A percentile compares a stretch with the other conserved stretches of the same genome.
These are phyloP conservation scores for Amblyraja radiata DNA, from an alignment of 2,797 vertebrate genomes.

Conservation along the genomic window DNA sequence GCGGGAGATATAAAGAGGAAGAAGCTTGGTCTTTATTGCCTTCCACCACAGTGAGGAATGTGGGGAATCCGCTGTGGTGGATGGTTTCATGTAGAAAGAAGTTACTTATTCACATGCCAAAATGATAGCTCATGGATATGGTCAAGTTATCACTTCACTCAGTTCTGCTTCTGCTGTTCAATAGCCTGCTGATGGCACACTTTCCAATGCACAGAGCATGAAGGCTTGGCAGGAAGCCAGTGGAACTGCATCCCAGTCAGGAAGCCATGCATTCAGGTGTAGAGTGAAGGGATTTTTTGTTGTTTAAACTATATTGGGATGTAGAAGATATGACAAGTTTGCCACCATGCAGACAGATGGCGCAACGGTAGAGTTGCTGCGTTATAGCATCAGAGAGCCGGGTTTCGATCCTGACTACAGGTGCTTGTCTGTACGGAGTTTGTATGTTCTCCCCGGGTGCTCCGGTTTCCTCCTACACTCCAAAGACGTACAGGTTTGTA, in stretches of 20 bases:
- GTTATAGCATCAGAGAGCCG: too few species aligned
- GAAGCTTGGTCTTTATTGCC: too few species aligned
- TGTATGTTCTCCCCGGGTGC: too few species aligned
- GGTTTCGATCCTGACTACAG: too few species aligned
- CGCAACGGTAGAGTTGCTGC: too few species aligned
- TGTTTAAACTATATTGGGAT: not conserved
- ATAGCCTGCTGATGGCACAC: not conserved
- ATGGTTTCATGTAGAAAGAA: not conserved
- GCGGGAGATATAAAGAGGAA: too few species aligned
- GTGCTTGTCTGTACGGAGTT: too few species aligned
- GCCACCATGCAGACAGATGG: not conserved
- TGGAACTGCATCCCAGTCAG: not conserved
- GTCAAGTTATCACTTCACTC: not conserved
- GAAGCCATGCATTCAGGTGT: not conserved
- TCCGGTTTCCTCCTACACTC: too few species aligned
- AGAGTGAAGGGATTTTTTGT: not conserved
- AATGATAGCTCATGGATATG: not conserved
- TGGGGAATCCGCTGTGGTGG: too few species aligned
- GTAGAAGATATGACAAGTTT: too few species aligned
- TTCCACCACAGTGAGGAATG: too few species aligned
- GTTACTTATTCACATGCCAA: not conserved
- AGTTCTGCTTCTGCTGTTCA: not conserved
- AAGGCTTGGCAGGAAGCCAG: not conserved
- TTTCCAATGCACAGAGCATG: not conserved
- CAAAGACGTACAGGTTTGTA: too few species aligned